Base-by-base conservation (phyloP, 2,797 vertebrate species). In the Octomys mimax region DNA sequence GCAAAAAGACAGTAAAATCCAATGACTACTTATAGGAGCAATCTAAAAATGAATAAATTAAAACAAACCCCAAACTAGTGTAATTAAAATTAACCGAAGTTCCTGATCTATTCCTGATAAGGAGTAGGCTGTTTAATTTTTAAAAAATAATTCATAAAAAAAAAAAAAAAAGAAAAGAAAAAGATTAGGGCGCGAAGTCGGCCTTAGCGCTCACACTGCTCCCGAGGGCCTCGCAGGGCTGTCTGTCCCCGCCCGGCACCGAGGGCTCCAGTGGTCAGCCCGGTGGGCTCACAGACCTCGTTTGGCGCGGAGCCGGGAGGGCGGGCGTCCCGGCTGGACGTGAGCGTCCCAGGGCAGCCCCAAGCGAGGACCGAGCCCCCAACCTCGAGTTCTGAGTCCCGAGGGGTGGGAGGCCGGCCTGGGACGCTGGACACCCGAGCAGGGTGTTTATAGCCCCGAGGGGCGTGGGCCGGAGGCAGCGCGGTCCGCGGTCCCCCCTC, bases 41-140 rank as follows among this genome's bases (percentile, higher is more conserved):
- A 42, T 42, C 42, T 26, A 13, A 46, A 42, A 94, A 46, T 21
- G 52, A 75, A 22, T 52, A 70, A 49, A 54, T 87, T 46, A 57
- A 96, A 94, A 87, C n/a, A 81, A 91, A 66, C 46, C 49, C 6
- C 75, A 79, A 90, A 14, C 13, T 62, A n/a, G 52, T 93, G 57
- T 75, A 87, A 71, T 90, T 90, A 79, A 91, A 91, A 83, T 77
- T 92, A 93, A 87, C 90, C 5, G 61, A 87, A 91, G 79, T 89
- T 85, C 33, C 46, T 78, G 28, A 92, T 81, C 36, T 83, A 83
- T 36, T 88, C 24, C 39, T 52, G 87, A 80, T 86, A 87, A 87
- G 84, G 12, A 24, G 26, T 54, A n/a, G 49, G 33, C 46, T 87
- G 42, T 52, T 94, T 73, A 78, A 87, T 70, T 10, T 64, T n/a